These are phyloP conservation scores for Lasioglossum lativentre DNA, from an alignment of 2,888 invertebrate genomes.

Conservation along the genomic window DNA sequence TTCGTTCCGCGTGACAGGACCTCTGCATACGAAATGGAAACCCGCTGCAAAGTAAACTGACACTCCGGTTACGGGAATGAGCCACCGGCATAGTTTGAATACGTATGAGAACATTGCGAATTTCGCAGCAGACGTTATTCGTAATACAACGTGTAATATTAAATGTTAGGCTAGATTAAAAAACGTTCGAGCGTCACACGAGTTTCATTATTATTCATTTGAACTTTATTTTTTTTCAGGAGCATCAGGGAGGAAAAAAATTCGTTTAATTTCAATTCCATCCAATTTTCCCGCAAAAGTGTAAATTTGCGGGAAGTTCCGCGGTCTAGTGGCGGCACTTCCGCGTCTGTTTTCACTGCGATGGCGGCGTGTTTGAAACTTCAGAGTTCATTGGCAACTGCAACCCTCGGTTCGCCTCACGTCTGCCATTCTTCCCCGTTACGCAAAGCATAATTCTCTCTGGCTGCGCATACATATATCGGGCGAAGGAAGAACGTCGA, in stretches of 20 bases:
- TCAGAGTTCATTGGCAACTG: neutral
- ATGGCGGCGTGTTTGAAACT: neutral
- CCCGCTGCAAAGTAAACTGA: conserved; percentile 39
- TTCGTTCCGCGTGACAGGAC: conserved; percentile 15
- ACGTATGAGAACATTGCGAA: conserved; percentile 15
- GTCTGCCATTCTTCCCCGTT: neutral
- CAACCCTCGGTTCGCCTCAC: neutral
- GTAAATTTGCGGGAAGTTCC: neutral
- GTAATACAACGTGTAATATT: too few species aligned
- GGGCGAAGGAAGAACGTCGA: neutral
- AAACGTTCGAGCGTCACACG: neutral
- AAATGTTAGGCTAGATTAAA: too few species aligned
- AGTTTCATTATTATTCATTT: neutral
- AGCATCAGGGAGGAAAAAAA: too few species aligned
- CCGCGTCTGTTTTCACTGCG: neutral
- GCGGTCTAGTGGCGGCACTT: neutral
- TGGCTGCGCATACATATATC: neutral
- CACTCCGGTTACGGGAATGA: conserved; percentile 16
- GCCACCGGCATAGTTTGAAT: conserved; percentile 27
- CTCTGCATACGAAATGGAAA: conserved; percentile 39
- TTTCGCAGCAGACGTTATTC: neutral
- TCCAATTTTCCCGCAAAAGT: neutral
- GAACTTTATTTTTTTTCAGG: neutral
- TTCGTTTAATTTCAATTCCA: neutral
- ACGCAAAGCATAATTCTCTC: conserved; percentile 5